A percentile compares a stretch with the other conserved stretches of the same genome.
phyloP scores from a whole-genome alignment of 1,140 invertebrate species.

The Saccostrea glomerata region DNA sequence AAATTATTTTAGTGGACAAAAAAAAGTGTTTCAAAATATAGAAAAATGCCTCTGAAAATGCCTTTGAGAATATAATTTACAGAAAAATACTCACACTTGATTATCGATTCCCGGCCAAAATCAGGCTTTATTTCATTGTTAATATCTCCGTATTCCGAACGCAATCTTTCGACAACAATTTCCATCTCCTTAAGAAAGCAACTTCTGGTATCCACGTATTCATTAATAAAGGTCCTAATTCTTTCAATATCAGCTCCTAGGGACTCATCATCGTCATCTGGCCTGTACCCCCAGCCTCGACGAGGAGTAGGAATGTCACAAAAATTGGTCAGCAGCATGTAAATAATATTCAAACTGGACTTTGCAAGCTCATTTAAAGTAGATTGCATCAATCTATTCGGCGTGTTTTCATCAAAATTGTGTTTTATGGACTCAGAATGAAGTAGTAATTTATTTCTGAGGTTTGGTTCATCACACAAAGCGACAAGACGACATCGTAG shows the following conservation, averaged over 20 bases:
- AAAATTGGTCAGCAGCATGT: not conserved
- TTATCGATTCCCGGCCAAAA: not conserved
- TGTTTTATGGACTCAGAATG: not conserved
- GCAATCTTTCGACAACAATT: not conserved
- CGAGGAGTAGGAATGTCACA: not conserved
- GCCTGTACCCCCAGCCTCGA: not conserved
- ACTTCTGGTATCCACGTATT: not conserved
- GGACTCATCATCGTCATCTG: not conserved
- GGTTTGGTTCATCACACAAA: not conserved
- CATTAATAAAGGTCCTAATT: not conserved
- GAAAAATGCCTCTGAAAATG: too few relatives aligned
- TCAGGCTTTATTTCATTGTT: not conserved
- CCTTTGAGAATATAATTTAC: not conserved
- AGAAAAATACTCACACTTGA: not conserved
- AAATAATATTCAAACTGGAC: not conserved
- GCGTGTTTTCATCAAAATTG: not conserved
- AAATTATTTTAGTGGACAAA: too few relatives aligned
- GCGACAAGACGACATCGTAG: not conserved
- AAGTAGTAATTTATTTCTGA: not conserved
- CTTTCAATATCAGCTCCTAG: not conserved
- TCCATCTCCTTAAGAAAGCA: not conserved
- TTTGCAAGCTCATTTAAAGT: not conserved
- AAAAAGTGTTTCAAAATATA: too few relatives aligned
- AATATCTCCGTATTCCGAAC: not conserved
- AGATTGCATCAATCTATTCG: not conserved